These are phyloP conservation scores for Arion vulgaris DNA, from an alignment of 1,140 invertebrate genomes.

Conservation along the genomic window DNA sequence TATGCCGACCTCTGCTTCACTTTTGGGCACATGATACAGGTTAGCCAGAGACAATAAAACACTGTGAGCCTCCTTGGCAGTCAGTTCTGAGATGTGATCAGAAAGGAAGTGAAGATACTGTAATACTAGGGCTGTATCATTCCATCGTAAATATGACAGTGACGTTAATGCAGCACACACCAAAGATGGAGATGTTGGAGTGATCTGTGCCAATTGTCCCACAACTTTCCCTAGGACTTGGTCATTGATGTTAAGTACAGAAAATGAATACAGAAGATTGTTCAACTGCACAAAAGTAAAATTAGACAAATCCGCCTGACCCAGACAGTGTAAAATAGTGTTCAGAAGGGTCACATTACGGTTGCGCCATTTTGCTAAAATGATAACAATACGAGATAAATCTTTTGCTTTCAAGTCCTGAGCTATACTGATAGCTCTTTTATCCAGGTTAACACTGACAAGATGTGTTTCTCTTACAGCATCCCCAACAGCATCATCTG, in stretches of 20 bases:
- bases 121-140: background rate
- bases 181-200: background rate
- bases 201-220: background rate
- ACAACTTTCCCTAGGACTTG: background rate
- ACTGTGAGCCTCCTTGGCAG: conserved; percentile 2
- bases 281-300: conserved; percentile 24
- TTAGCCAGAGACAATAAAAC: conserved; percentile 9
- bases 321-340: conserved; percentile 14
- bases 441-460: conserved; percentile 20
- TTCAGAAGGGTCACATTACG: conserved; percentile 21
- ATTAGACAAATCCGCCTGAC: background rate
- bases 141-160: conserved; percentile 28
- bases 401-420: conserved; percentile 30
- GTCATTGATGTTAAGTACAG: conserved; percentile 8
- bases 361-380: conserved; percentile 22
- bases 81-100: conserved; percentile 1
- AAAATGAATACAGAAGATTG: conserved; percentile 19
- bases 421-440: background rate
- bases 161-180: background rate
- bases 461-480: background rate
- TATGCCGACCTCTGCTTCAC: background rate
- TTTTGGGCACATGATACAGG: background rate
- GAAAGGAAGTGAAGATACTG: background rate
- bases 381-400: conserved; percentile 6
- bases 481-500: background rate